Conservation (phyloP, 1,140 invertebrate species). For the Coptotermes formosanus region DNA sequence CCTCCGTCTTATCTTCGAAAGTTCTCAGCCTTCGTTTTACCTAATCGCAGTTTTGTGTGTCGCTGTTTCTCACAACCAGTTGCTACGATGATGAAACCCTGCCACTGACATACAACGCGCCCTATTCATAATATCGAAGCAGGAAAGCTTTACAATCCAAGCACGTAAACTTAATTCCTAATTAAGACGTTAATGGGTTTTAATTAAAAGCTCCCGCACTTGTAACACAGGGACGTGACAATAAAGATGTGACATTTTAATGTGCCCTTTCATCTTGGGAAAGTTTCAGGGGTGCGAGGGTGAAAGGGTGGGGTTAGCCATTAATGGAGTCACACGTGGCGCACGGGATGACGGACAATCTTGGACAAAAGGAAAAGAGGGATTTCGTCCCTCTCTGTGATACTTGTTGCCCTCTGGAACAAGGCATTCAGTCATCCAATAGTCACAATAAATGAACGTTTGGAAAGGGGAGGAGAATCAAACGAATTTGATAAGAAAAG, state of each 20-base stretch:
- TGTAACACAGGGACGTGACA: constrained; percentile 24
- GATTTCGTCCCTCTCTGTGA: neutral
- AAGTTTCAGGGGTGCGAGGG: neutral
- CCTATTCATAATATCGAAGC: too few relatives aligned
- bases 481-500: too few relatives aligned
- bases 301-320: neutral
- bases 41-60: too few relatives aligned
- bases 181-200: constrained; percentile 39
- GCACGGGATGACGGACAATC: neutral
- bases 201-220: constrained; percentile 36
- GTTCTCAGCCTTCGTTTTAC: too few relatives aligned
- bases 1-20: too few relatives aligned
- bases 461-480: too few relatives aligned
- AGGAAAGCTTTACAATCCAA: neutral
- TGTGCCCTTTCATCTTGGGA: constrained; percentile 19
- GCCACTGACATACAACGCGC: too few relatives aligned
- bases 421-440: too few relatives aligned
- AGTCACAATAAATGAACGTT: too few relatives aligned
- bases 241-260: constrained; percentile 36
- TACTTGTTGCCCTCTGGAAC: neutral
- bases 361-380: too few relatives aligned
- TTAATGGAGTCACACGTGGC: neutral
- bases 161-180: constrained; percentile 36
- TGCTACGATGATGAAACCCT: too few relatives aligned
- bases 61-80: too few relatives aligned